phyloP scores from a whole-genome alignment of 2,113 vertebrate genomes.

The Notechis scutatus region DNA sequence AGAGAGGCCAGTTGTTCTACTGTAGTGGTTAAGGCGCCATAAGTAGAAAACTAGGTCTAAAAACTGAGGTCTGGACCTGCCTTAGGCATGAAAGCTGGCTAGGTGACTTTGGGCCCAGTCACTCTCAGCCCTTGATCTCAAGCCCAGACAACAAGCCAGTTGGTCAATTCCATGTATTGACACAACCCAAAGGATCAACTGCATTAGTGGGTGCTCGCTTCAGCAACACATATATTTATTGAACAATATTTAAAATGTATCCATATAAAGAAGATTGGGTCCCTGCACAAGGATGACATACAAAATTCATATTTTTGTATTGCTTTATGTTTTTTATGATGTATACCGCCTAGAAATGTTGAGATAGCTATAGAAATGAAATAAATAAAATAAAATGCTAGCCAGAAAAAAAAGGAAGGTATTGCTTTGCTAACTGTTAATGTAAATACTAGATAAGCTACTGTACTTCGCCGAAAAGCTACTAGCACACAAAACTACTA shows the following conservation, averaged over 20 bases:
- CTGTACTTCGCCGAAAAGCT: neutral
- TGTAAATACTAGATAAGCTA: neutral
- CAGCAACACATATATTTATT: neutral
- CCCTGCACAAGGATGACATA: neutral
- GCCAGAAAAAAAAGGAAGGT: neutral
- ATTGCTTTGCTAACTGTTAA: neutral
- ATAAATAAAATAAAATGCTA: neutral
- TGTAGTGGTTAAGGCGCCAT: neutral
- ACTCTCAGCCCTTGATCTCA: neutral
- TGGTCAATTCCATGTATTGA: neutral
- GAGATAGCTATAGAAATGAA: neutral
- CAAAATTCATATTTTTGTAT: neutral
- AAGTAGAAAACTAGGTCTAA: neutral
- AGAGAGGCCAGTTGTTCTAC: neutral
- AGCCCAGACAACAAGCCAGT: neutral
- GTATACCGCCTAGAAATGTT: neutral
- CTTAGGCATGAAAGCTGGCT: neutral
- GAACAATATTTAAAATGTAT: neutral
- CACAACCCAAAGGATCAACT: neutral
- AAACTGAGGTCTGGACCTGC: neutral
- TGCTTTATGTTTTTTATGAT: neutral
- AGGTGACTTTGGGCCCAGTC: neutral
- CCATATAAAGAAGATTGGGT: neutral
- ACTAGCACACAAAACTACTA: neutral
- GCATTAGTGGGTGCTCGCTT: neutral